Evolutionary conservation across 2,113 vertebrate genomes (phyloP).

Genomic region (Upupa epops): DNA sequence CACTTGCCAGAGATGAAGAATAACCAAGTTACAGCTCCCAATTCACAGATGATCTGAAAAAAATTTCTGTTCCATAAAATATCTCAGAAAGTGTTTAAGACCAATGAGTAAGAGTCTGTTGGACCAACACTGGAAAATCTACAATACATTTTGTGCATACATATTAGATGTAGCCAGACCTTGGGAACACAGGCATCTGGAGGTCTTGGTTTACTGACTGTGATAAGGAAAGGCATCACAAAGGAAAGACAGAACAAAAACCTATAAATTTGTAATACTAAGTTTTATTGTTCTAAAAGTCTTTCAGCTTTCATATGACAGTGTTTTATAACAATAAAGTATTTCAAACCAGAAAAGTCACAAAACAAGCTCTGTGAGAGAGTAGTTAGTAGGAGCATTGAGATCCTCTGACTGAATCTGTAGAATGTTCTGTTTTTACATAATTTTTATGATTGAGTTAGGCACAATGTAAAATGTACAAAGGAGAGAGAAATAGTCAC

Average conservation of each 20-base stretch:
- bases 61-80: neutral
- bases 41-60: neutral
- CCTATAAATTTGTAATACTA: neutral
- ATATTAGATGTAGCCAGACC: neutral
- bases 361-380: neutral
- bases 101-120: neutral
- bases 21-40: neutral
- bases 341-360: neutral
- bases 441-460: neutral
- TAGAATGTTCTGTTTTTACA: neutral
- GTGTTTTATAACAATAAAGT: neutral
- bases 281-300: neutral
- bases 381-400: neutral
- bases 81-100: neutral
- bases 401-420: neutral
- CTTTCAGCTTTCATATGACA: neutral
- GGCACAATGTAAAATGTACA: neutral
- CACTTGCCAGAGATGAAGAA: neutral
- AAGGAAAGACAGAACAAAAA: neutral
- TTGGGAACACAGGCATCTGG: neutral
- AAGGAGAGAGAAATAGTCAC: neutral
- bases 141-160: neutral
- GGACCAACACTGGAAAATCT: neutral
- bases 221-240: neutral
- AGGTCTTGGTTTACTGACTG: neutral